Percentiles rank a stretch among this genome's conserved stretches.
Evolutionary conservation across 2,797 vertebrate genomes (phyloP).

Genomic region (Brachymystax lenok): DNA sequence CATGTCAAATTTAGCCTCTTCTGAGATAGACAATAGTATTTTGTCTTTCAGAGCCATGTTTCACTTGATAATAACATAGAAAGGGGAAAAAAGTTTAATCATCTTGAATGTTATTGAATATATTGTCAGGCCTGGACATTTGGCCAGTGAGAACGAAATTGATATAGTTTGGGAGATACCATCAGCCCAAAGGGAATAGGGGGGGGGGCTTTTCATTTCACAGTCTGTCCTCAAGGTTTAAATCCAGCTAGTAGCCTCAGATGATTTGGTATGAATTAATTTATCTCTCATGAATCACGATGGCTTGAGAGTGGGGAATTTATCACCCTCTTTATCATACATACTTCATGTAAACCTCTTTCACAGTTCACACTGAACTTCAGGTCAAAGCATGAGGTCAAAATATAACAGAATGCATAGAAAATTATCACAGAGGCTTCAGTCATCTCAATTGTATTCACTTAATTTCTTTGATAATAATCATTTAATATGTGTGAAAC

Average conservation of each 20-base stretch:
- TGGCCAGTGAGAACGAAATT: conserved; percentile 76
- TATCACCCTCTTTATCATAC: not conserved
- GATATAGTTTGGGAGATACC: conserved; percentile 78
- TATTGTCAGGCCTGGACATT: conserved; percentile 67
- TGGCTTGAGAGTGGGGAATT: conserved; percentile 14
- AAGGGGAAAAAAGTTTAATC: conserved; percentile 71
- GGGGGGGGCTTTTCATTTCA: conserved; percentile 72
- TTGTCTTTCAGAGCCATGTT: conserved; percentile 64
- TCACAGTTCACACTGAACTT: not conserved
- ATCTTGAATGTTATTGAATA: conserved; percentile 69
- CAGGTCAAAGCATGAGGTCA: not conserved
- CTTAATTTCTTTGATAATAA: conserved; percentile 26
- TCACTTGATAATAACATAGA: conserved; percentile 75
- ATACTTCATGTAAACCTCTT: conserved; percentile 5
- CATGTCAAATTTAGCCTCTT: conserved; percentile 68
- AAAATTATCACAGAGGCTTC: not conserved
- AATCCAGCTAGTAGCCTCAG: conserved; percentile 61
- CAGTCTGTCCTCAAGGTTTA: conserved; percentile 76
- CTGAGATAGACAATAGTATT: conserved; percentile 65
- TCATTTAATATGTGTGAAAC: not conserved
- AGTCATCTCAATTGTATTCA: not conserved
- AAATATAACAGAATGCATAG: not conserved
- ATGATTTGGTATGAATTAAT: conserved; percentile 36
- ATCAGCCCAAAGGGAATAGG: conserved; percentile 76
- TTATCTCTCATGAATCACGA: conserved; percentile 32